Evolutionary conservation across 2,797 vertebrate genomes (phyloP).

Genomic region (Mormyrus hasselquistii): DNA sequence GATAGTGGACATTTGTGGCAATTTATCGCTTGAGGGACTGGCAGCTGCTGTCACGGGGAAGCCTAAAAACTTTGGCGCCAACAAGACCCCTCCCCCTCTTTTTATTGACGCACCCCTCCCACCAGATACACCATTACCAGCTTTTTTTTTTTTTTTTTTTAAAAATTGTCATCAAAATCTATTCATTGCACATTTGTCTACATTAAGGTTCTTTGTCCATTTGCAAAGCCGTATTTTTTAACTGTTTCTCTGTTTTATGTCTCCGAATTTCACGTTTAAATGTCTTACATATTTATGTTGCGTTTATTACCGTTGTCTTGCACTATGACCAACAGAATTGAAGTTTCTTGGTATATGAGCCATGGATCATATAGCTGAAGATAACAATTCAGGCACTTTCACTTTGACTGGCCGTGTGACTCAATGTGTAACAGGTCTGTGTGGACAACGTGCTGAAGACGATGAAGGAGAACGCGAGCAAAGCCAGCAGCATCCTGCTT

Average conservation of each 20-base stretch:
- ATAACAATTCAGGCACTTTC: not conserved
- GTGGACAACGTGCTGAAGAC: constrained; percentile 94
- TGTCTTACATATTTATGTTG: not conserved
- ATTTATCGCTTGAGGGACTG: not conserved
- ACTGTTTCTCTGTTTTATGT: not conserved
- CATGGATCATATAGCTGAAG: not conserved
- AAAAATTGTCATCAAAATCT: not conserved
- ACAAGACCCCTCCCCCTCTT: not conserved
- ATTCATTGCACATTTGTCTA: not conserved
- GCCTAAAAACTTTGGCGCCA: not conserved
- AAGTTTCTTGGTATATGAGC: not conserved
- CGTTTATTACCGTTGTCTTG: not conserved
- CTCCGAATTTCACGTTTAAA: not conserved
- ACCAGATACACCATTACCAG: not conserved
- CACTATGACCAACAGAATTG: not conserved
- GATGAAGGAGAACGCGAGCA: constrained; percentile 92
- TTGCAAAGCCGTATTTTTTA: not conserved
- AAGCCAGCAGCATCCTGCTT: constrained; percentile 91
- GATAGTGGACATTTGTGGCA: not conserved
- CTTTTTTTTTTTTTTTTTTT: not conserved
- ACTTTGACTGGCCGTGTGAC: not conserved
- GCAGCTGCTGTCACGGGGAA: not conserved
- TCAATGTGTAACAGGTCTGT: constrained; percentile 70
- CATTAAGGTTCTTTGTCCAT: not conserved
- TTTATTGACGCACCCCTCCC: not conserved